phyloP scores from a whole-genome alignment of 2,113 vertebrate genomes.

The Thryonomys swinderianus region DNA sequence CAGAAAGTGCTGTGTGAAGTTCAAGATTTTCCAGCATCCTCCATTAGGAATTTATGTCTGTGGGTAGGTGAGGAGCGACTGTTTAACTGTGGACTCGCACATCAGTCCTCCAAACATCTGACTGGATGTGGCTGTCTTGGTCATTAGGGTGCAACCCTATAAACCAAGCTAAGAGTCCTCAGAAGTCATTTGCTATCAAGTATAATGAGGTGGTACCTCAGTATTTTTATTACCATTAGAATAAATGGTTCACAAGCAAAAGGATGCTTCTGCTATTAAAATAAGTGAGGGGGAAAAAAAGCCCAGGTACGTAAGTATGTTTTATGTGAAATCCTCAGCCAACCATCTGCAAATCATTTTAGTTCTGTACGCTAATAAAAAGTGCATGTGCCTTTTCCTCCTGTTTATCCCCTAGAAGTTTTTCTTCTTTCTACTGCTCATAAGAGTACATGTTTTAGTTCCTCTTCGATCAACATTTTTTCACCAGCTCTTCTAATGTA shows the following conservation, averaged over 20 bases:
- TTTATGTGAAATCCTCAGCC: slow-evolving; percentile 69
- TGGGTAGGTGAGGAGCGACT: neutral
- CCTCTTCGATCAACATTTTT: slow-evolving; percentile 60
- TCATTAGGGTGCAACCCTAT: neutral
- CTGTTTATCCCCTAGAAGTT: slow-evolving; percentile 65
- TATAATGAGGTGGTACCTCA: slow-evolving; percentile 45
- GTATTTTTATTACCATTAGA: slow-evolving; percentile 67
- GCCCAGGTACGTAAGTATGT: slow-evolving; percentile 69
- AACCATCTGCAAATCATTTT: slow-evolving; percentile 80
- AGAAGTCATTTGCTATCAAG: slow-evolving; percentile 5
- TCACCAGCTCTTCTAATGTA: slow-evolving; percentile 46
- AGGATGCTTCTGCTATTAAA: slow-evolving; percentile 71
- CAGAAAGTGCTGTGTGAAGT: neutral
- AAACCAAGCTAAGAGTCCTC: neutral
- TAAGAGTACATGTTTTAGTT: slow-evolving; percentile 65
- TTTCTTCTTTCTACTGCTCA: slow-evolving; percentile 61
- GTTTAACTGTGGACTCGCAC: neutral
- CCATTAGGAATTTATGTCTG: neutral
- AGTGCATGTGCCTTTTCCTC: slow-evolving; percentile 64
- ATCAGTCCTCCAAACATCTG: neutral
- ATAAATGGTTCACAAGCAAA: slow-evolving; percentile 68
- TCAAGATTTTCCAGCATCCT: neutral
- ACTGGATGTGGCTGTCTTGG: neutral
- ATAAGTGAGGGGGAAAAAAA: slow-evolving; percentile 57
- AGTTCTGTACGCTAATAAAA: slow-evolving; percentile 78